phyloP scores from a whole-genome alignment of 2,113 vertebrate species.

The Tichodroma muraria region DNA sequence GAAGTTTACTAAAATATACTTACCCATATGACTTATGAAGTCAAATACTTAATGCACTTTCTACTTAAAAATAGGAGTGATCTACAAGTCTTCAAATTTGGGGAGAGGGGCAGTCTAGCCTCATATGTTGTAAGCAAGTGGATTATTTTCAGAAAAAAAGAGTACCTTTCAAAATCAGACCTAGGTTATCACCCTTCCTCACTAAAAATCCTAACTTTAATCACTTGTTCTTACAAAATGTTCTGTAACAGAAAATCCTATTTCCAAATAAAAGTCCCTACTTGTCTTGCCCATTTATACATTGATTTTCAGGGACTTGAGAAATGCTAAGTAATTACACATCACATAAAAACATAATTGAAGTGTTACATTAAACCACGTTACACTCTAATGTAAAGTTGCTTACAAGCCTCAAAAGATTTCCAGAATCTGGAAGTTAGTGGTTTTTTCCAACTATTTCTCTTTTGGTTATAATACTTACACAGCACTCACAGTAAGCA shows the following conservation, averaged over 20 bases:
- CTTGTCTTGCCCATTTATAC: not conserved
- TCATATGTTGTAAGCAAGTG: not conserved
- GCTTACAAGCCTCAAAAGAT: slow-evolving; percentile 3
- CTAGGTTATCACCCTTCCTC: not conserved
- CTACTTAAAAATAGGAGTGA: not conserved
- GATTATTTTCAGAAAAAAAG: not conserved
- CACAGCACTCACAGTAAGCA: not conserved
- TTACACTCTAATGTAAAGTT: not conserved
- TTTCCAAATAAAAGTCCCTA: not conserved
- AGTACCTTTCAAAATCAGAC: not conserved
- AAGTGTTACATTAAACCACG: not conserved
- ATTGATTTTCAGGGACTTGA: not conserved
- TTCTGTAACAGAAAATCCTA: not conserved
- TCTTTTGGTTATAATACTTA: not conserved
- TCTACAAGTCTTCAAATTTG: not conserved
- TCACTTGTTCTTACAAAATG: not conserved
- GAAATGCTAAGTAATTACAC: not conserved
- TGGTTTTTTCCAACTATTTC: not conserved
- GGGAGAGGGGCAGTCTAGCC: not conserved
- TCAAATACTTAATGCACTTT: not conserved
- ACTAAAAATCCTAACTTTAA: not conserved
- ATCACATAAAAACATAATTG: not conserved
- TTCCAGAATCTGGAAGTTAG: not conserved
- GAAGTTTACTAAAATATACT: not conserved
- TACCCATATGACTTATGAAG: not conserved